These are phyloP conservation scores for Asarcornis scutulata DNA, from an alignment of 2,113 vertebrate genomes.

Conservation along the genomic window DNA sequence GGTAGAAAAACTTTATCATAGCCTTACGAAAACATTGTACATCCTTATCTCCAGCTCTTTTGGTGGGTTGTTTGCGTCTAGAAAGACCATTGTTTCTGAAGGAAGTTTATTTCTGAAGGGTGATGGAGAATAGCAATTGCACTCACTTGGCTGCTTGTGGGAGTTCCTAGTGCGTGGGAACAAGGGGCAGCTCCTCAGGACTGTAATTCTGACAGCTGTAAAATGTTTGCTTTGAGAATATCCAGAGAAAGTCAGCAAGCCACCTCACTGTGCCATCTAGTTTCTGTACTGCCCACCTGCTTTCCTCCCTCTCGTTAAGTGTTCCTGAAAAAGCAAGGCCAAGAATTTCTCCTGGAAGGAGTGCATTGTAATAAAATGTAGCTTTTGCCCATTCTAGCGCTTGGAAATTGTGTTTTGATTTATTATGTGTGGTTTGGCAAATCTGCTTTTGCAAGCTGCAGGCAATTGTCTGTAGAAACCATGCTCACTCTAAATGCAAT, in stretches of 20 bases:
- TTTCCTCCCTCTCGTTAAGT: neutral
- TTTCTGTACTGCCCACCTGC: neutral
- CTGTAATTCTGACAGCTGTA: neutral
- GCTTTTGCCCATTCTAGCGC: neutral
- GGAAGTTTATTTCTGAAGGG: neutral
- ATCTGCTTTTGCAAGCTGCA: constrained; percentile 44
- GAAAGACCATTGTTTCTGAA: constrained; percentile 37
- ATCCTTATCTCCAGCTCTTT: neutral
- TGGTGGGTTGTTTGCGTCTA: neutral
- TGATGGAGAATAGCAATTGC: neutral
- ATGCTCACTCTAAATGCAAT: neutral
- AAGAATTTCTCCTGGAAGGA: neutral
- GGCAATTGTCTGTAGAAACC: constrained; percentile 46
- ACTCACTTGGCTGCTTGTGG: neutral
- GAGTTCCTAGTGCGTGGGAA: neutral
- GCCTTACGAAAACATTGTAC: neutral
- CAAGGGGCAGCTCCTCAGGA: neutral
- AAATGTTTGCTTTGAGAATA: neutral
- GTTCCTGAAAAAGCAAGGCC: neutral
- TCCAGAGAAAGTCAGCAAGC: neutral
- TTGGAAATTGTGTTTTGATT: constrained; percentile 65
- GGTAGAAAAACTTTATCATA: neutral
- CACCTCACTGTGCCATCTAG: neutral
- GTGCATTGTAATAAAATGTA: neutral
- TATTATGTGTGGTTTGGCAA: constrained; percentile 58